Evolutionary conservation across 37 sponge, comb jelly and placozoan genomes (phyloP), one percentile per base, ranked within the genome.

Genomic region (Cladorhizidae sp.): DNA sequence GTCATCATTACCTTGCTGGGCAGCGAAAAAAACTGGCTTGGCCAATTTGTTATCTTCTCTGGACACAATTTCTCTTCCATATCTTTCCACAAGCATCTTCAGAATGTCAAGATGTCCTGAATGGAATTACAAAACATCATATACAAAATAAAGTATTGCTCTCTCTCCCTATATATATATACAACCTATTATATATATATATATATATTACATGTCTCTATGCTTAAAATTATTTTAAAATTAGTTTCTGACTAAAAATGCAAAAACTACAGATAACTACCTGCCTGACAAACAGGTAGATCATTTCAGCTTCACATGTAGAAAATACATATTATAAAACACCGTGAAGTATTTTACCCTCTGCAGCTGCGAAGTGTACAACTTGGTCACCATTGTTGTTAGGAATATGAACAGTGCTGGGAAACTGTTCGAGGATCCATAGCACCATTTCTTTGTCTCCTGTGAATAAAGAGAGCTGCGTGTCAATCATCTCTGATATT

Each of bases 311-410:
- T 63, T 28, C 64, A 63, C 21, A 8, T 63, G 29, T n/a, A 63
- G 12, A 63, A 63, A n/a, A 25, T 23, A 23, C 21, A 28, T 23
- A 25, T 21, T 63, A 15, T 9, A 9, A 23, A 12, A 63, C 64
- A 23, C 31, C 26, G n/a, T 20, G 17, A 63, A 9, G 26, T n/a
- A 63, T 23, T 68, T 49, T 62, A 94, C 95, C 95, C 79, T 80
- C 57, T n/a, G 91, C 95, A 45, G 95, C 91, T 45, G 95, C 95
- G 82, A 90, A 90, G 76, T 94, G 95, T 0, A 94, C 79, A 26
- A 91, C 83, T 3, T 81, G 75, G 52, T 85, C 76, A 21, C 91
- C 95, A 40, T 76, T 81, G 40, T 59, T 28, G 55, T 90, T 90
- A n/a, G 81, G 49, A 29, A 83, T 40, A 38, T 80, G 54, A n/a